These are phyloP conservation scores for Megaleporinus macrocephalus DNA, from an alignment of 2,113 vertebrate species.

Conservation along the genomic window DNA sequence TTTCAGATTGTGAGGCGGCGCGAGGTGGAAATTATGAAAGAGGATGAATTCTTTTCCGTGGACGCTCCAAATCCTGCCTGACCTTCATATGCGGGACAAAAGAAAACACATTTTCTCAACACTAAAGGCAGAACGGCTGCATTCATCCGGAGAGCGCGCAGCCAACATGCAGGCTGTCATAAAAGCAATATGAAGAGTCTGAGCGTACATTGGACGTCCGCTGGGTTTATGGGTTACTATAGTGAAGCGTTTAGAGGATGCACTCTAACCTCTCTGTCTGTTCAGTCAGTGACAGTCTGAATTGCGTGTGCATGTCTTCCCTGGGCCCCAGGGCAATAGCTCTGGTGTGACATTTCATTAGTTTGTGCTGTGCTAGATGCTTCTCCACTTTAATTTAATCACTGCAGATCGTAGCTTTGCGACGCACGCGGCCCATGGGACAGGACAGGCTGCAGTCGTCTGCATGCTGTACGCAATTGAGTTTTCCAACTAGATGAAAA, in stretches of 20 bases:
- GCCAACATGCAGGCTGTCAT: background rate
- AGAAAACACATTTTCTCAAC: background rate
- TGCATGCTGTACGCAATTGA: background rate
- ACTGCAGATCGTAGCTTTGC: background rate
- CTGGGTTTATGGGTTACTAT: conserved; percentile 36
- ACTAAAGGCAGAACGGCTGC: background rate
- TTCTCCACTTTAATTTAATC: conserved; percentile 41
- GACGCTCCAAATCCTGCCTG: background rate
- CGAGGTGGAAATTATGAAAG: conserved; percentile 1
- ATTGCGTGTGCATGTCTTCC: background rate
- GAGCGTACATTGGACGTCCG: background rate
- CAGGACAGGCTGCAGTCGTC: background rate
- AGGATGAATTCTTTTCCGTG: background rate
- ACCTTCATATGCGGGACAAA: background rate
- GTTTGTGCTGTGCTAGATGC: conserved; percentile 38
- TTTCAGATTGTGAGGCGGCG: background rate
- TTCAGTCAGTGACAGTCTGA: background rate
- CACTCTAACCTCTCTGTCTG: conserved; percentile 2
- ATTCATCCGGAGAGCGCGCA: background rate
- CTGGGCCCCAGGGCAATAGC: conserved; percentile 28
- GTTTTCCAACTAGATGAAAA: background rate
- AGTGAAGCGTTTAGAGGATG: background rate
- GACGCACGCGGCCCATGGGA: background rate
- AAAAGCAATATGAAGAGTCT: background rate
- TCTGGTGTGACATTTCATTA: conserved; percentile 51